Evolutionary conservation across 2,113 vertebrate genomes (phyloP), one percentile per base, ranked within the genome.

Genomic region (Cisticola juncidis): DNA sequence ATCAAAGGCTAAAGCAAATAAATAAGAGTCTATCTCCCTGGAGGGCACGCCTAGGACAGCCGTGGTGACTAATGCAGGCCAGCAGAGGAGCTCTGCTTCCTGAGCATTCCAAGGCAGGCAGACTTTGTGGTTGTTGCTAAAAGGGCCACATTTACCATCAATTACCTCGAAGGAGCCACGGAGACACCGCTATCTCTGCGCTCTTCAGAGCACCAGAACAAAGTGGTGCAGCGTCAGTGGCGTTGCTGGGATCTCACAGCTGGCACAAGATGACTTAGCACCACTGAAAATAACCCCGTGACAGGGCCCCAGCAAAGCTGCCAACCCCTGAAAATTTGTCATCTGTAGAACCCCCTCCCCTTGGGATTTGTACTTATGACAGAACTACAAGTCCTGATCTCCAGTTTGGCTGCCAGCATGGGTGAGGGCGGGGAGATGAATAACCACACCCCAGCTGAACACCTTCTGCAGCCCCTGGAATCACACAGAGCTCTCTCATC

Each of bases 1-100:
- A 95, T 90, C 83, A 91, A 92, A 92, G 83, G 81, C 81, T 79
- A 91, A 95, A 60, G 22, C 86, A 91, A 96, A 95, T 74, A 96
- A 96, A 91, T 84, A 94, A 18, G 45, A 66, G 15, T 36, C 57
- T 23, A 2, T 47, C 51, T 91, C 87, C 91, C 89, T 28, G n/a
- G 94, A 54, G 87, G 71, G 45, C 35, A 14, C 31, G 80, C 85
- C 80, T 50, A 5, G 6, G 68, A 36, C 17, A n/a, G 19, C 22
- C 1, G 36, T 2, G 54, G 92, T 93, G 90, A 94, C 85, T 95
- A 94, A 95, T 47, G 72, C 84, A 88, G 61, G 69, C 54, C 90
- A 79, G 84, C 69, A 78, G 4, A 65, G 89, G 51, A 89, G 83
- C 77, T 74, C n/a, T 6, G 44, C 92, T 97, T 93, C 95, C 94